Percentiles rank a stretch among this genome's conserved stretches.
Evolutionary conservation across 2,113 vertebrate genomes (phyloP).

Genomic region (Condylura cristata): DNA sequence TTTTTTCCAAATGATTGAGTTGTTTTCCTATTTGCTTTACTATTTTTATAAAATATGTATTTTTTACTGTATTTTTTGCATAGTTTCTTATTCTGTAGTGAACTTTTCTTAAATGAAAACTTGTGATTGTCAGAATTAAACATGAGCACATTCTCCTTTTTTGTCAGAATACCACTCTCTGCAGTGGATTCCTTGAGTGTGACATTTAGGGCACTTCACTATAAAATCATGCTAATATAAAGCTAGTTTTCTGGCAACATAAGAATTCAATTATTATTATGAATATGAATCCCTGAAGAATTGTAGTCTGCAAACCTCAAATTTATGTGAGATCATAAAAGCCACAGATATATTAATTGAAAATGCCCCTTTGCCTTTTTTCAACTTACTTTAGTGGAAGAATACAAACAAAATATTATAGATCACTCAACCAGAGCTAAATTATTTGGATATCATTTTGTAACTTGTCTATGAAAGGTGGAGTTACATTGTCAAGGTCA

Average conservation of each 20-base stretch:
- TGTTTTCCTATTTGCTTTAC: not conserved
- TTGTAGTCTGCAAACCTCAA: not conserved
- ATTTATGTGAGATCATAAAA: not conserved
- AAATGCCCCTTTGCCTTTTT: not conserved
- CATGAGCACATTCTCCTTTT: not conserved
- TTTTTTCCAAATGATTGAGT: not conserved
- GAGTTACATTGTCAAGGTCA: conserved; percentile 40
- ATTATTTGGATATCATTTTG: not conserved
- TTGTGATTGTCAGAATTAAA: conserved; percentile 8
- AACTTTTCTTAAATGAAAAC: not conserved
- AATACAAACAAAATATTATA: not conserved
- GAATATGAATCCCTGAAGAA: not conserved
- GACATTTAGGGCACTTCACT: not conserved
- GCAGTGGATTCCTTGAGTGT: not conserved
- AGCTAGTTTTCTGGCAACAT: conserved; percentile 9
- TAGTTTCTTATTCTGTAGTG: not conserved
- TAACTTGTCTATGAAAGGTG: conserved; percentile 1
- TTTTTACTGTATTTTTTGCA: not conserved
- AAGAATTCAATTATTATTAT: not conserved
- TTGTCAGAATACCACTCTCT: not conserved
- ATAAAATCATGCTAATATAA: not conserved
- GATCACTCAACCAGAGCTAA: not conserved
- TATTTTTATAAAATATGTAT: not conserved
- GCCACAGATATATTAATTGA: not conserved
- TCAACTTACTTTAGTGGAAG: not conserved